These are phyloP conservation scores for Psettodes erumei DNA, from an alignment of 2,113 vertebrate genomes.

Conservation along the genomic window DNA sequence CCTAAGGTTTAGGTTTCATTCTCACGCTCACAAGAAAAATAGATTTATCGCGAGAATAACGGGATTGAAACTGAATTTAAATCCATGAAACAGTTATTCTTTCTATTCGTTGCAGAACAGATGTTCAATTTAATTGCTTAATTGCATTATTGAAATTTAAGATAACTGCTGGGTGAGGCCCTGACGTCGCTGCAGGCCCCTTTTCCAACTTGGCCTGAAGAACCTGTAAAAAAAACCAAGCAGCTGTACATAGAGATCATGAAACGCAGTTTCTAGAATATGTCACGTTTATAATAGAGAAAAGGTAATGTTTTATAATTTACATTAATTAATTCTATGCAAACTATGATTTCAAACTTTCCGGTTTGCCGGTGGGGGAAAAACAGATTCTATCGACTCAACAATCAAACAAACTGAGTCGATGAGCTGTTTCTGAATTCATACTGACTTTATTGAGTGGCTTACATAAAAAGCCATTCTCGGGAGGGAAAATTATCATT, in stretches of 20 bases:
- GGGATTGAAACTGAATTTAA: not conserved
- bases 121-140: not conserved
- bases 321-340: not conserved
- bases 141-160: not conserved
- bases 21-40: constrained; percentile 1
- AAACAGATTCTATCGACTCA: constrained; percentile 49
- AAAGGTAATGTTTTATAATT: not conserved
- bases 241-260: not conserved
- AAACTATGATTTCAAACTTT: not conserved
- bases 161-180: constrained; percentile 13
- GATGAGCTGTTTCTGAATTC: constrained; percentile 76
- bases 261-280: not conserved
- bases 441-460: constrained; percentile 85
- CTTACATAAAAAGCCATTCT: constrained; percentile 88
- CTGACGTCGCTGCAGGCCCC: constrained; percentile 24
- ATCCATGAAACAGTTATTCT: not conserved
- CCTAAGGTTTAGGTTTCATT: constrained; percentile 9
- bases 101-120: not conserved
- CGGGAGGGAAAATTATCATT: constrained; percentile 69
- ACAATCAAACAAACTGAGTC: constrained; percentile 75
- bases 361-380: not conserved
- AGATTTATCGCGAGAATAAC: not conserved
- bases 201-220: constrained; percentile 3
- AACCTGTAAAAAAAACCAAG: not conserved
- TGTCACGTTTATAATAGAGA: not conserved